These are phyloP conservation scores for Lordiphosa stackelbergi DNA, from an alignment of 1,140 invertebrate species.

Conservation along the genomic window DNA sequence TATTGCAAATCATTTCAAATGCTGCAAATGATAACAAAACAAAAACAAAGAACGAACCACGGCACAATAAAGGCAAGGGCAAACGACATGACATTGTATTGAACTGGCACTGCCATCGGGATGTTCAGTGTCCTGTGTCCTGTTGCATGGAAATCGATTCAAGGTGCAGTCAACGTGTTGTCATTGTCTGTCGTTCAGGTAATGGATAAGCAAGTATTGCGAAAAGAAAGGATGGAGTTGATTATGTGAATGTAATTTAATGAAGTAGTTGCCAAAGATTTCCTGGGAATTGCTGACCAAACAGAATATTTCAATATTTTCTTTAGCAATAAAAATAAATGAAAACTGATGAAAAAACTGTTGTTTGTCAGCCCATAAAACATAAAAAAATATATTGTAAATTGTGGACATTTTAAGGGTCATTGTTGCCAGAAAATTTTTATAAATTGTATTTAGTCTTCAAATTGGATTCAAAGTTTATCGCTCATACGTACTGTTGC, in stretches of 20 bases:
- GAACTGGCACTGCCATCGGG: constrained; percentile 7
- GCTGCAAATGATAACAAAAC: constrained; percentile 69
- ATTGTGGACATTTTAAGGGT: too few species aligned
- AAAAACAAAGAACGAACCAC: constrained; percentile 8
- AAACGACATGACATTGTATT: constrained; percentile 53
- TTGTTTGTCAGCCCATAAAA: too few species aligned
- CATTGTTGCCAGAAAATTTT: too few species aligned
- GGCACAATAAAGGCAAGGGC: constrained; percentile 16
- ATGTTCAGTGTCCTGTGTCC: not conserved
- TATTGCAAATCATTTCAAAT: constrained; percentile 75
- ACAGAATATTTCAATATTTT: too few species aligned
- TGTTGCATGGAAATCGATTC: constrained; percentile 40
- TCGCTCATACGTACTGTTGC: too few species aligned
- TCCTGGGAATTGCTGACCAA: too few species aligned
- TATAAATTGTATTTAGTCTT: too few species aligned
- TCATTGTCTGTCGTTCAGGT: constrained; percentile 23
- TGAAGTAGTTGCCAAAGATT: too few species aligned
- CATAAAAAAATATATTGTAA: too few species aligned
- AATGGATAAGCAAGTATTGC: constrained; percentile 23
- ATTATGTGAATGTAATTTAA: constrained; percentile 2
- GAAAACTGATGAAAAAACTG: too few species aligned
- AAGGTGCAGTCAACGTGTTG: constrained; percentile 32
- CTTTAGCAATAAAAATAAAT: too few species aligned
- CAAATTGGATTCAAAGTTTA: too few species aligned
- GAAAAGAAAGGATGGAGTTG: not conserved